Conservation (phyloP, 2,797 vertebrate genomes). For the Gouania willdenowi region DNA sequence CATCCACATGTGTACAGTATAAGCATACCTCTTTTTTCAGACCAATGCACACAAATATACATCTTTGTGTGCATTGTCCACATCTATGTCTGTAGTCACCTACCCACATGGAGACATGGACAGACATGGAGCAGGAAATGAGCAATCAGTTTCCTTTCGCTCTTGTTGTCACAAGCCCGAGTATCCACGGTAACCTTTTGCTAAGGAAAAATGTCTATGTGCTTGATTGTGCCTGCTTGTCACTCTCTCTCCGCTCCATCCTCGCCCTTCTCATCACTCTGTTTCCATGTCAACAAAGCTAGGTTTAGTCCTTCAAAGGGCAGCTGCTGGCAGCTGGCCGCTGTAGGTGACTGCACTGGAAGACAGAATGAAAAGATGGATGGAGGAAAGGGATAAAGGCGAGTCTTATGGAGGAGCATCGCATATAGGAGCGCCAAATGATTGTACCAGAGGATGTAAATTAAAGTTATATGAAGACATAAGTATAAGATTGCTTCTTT, state of each 20-base stretch:
- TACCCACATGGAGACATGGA: slow-evolving; percentile 7
- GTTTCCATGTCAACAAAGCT: slow-evolving; percentile 74
- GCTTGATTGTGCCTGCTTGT: slow-evolving; percentile 14
- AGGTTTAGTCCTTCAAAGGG: slow-evolving; percentile 73
- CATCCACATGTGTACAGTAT: no score
- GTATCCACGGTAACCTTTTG: slow-evolving; percentile 34
- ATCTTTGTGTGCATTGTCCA: no score
- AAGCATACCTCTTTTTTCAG: no score
- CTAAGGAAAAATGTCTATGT: slow-evolving; percentile 3
- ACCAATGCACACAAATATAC: no score
- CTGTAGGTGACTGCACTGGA: slow-evolving; percentile 51
- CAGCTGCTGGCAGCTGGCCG: slow-evolving; percentile 52
- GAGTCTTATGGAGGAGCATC: slow-evolving; percentile 20
- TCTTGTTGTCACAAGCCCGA: slow-evolving; percentile 30
- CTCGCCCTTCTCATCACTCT: slow-evolving; percentile 31
- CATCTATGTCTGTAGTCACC: slow-evolving; percentile 11
- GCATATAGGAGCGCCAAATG: slow-evolving; percentile 17
- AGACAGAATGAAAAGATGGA: slow-evolving; percentile 36
- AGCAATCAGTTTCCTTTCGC: slow-evolving; percentile 41
- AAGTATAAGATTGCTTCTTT: slow-evolving; percentile 36
- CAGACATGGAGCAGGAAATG: slow-evolving; percentile 16
- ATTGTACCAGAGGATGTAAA: no score
- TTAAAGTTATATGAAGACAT: no score
- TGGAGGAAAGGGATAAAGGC: slow-evolving; percentile 27
- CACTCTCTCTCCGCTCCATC: slow-evolving; percentile 19